phyloP scores from a whole-genome alignment of 2,888 invertebrate genomes.

The Philhelius pedissequus region DNA sequence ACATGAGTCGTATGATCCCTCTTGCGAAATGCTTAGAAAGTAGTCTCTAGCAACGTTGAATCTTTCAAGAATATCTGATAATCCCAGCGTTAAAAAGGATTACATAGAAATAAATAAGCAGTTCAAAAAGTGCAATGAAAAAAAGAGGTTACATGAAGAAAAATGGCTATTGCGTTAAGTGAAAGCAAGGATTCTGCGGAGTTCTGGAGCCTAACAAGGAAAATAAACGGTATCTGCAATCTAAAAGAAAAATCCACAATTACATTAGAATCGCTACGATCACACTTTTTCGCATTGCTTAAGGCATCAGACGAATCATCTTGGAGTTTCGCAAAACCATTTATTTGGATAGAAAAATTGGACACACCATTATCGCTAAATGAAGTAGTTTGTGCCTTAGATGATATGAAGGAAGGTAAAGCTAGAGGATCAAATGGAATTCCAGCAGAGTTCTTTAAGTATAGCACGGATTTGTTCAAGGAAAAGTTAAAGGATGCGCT shows the following conservation, averaged over 20 bases:
- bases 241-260: background rate
- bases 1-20: too few species aligned
- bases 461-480: background rate
- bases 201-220: background rate
- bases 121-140: background rate
- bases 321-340: background rate
- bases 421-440: background rate
- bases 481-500: background rate
- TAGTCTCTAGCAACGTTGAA: too few species aligned
- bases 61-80: too few species aligned
- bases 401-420: background rate
- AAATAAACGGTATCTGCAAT: background rate
- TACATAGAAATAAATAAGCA: too few species aligned
- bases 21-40: too few species aligned
- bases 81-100: too few species aligned
- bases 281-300: background rate
- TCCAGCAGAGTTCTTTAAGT: background rate
- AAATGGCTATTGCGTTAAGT: background rate
- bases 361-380: background rate
- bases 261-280: background rate
- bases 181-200: background rate
- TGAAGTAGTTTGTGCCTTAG: background rate
- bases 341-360: background rate
- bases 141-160: background rate
- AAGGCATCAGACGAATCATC: background rate